phyloP scores from a whole-genome alignment of 2,888 invertebrate genomes.

The Rosalia funebris region DNA sequence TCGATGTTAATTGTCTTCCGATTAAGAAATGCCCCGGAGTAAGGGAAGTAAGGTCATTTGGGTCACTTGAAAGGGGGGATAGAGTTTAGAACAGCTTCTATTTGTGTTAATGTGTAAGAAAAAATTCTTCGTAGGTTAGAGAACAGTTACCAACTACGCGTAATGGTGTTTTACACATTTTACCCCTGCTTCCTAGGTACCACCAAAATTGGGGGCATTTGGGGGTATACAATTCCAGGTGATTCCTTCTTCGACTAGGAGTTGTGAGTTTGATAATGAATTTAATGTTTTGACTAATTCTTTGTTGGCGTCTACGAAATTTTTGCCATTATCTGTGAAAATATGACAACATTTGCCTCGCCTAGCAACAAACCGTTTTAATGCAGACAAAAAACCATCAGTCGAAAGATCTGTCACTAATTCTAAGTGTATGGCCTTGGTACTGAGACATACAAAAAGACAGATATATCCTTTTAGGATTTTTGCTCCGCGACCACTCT shows the following conservation, averaged over 20 bases:
- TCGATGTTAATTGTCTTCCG: background rate
- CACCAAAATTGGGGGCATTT: constrained; percentile 40
- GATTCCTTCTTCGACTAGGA: constrained; percentile 15
- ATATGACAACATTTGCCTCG: constrained; percentile 38
- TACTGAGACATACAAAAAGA: constrained; percentile 33
- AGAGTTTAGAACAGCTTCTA: background rate
- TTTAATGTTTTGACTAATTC: constrained; percentile 31
- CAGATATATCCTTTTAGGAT: constrained; percentile 40
- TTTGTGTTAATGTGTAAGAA: background rate
- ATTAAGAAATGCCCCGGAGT: background rate
- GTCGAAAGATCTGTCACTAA: constrained; percentile 34
- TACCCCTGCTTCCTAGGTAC: constrained; percentile 40
- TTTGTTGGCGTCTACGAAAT: constrained; percentile 40
- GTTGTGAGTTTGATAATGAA: constrained; percentile 5
- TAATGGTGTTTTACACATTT: background rate
- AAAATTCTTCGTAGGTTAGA: constrained; percentile 7
- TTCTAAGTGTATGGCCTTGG: constrained; percentile 39
- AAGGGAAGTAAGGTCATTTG: background rate
- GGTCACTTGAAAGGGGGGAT: background rate
- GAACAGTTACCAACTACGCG: background rate
- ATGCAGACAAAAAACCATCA: constrained; percentile 34
- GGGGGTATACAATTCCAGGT: constrained; percentile 45
- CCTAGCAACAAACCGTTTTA: constrained; percentile 39
- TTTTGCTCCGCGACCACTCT: constrained; percentile 35
- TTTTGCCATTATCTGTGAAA: constrained; percentile 42